Evolutionary conservation across 2,797 vertebrate genomes (phyloP), one percentile per base, ranked within the genome.

Genomic region (Myioborus melanocephalus): DNA sequence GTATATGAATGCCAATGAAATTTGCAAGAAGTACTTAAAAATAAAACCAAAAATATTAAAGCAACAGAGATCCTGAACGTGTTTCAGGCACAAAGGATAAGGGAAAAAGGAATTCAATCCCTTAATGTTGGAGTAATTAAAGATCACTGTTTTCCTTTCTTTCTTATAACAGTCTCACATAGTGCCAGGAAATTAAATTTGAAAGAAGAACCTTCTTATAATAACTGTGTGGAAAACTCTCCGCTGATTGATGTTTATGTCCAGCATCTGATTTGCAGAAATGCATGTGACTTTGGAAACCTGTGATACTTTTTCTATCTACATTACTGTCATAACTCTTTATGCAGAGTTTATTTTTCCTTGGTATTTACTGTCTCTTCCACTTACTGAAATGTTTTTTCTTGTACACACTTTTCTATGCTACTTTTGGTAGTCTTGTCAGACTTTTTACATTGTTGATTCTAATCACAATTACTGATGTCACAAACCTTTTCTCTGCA

Each of bases 361-460:
- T 88, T 78, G 21, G 28, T 91, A 90, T 79, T 64, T 93, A 68
- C 34, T 30, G 13, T 43, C 27, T 71, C 14, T 95, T 89, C 59
- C 47, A 56, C 53, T 64, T 70, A 61, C 27, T 44, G 16, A 87
- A 72, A 37, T 28, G 22, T 50, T 79, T 83, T 63, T 65, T 23
- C 57, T 77, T 9, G 1, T 86, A 24, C 23, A 66, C 16, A 19
- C 19, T 53, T 35, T 55, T 78, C 59, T 21, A 30, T 50, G 28
- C 14, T 34, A 66, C 30, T 39, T 86, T 73, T 77, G 77, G 27
- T 63, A 88, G 46, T 80, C 60, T 69, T 6, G 8, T 57, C 65
- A 94, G 81, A 75, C 28, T 60, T 95, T 56, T 55, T 76, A 10
- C 39, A 79, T 39, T 93, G 18, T 76, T 95, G 93, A 76, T 70